phyloP scores from a whole-genome alignment of 2,888 invertebrate species.

The Aphidoletes aphidimyza region DNA sequence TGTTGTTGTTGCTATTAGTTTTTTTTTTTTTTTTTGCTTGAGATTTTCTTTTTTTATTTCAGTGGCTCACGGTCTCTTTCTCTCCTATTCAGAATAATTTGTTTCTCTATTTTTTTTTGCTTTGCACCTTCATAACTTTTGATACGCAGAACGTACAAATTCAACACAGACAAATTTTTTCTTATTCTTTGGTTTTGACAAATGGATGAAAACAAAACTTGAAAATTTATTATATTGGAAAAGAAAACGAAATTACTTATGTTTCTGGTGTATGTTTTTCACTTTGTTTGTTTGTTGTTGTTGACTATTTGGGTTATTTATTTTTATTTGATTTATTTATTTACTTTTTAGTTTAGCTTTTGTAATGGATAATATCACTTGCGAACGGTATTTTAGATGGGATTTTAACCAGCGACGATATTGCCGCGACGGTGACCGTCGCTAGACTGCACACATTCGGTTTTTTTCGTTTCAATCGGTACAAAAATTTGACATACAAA shows the following conservation, averaged over 20 bases:
- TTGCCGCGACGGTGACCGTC: constrained; percentile 59
- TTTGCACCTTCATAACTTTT: too few species aligned
- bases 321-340: not conserved
- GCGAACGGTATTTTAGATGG: constrained; percentile 48
- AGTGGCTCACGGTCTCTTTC: not conserved
- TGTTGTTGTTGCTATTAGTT: too few species aligned
- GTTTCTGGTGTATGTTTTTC: too few species aligned
- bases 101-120: too few species aligned
- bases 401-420: constrained; percentile 56
- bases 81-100: too few species aligned
- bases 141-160: too few species aligned
- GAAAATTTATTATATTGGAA: too few species aligned
- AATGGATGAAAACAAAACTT: too few species aligned
- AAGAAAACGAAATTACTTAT: too few species aligned
- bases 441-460: constrained; percentile 57
- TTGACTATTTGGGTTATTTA: not conserved
- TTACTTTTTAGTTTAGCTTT: not conserved
- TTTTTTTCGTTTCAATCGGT: constrained; percentile 51
- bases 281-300: not conserved
- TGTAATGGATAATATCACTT: constrained; percentile 25
- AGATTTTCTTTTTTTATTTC: not conserved
- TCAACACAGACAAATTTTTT: too few species aligned
- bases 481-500: constrained; percentile 18
- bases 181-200: too few species aligned
- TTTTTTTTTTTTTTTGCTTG: not conserved